Evolutionary conservation across 2,888 invertebrate genomes (phyloP), one percentile per base, ranked within the genome.

Genomic region (Byasa hedistus): DNA sequence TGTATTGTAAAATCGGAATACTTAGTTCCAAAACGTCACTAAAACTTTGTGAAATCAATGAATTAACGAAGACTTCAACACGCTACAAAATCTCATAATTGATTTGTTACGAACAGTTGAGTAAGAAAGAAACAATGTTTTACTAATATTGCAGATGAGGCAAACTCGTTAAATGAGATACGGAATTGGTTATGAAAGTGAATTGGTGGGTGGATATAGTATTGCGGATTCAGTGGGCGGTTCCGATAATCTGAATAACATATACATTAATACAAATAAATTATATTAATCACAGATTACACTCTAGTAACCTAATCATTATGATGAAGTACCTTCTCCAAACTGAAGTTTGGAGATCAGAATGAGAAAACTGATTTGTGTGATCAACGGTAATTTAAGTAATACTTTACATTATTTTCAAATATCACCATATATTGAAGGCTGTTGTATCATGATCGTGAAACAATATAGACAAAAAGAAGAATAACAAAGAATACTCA

Each of bases 151-250:
- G 39, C 57, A 24, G 52, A 61, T 59, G 61, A 61, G 23, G 65
- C 51, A 61, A 65, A 65, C 44, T 24, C 17, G 56, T 52, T 61
- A 21, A 52, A 39, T 24, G 52, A 54, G 51, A 44, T 7, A 54
- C 22, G 23, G 39, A 54, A 66, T 54, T 27, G 57, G 54, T 66
- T 66, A n/a, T 57, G 24, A 66, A 57, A 61, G 61, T 48, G 51
- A 21, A 39, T 10, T 36, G 36, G 66, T 57, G 66, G 66, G 66
- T 52, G 61, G 66, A 66, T 24, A 57, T 52, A 58, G 54, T 27
- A 44, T 58, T 54, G 54, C 57, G 24, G 57, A 58, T 57, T 44
- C 54, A 54, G 66, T 66, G 66, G 66, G 66, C 62, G 66, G 61
- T 54, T 57, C 27, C 61, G 64, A 64, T 64, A 57, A 19, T 21